Evolutionary conservation across 2,113 vertebrate genomes (phyloP), one percentile per base, ranked within the genome.

Genomic region (Desmodus rotundus): DNA sequence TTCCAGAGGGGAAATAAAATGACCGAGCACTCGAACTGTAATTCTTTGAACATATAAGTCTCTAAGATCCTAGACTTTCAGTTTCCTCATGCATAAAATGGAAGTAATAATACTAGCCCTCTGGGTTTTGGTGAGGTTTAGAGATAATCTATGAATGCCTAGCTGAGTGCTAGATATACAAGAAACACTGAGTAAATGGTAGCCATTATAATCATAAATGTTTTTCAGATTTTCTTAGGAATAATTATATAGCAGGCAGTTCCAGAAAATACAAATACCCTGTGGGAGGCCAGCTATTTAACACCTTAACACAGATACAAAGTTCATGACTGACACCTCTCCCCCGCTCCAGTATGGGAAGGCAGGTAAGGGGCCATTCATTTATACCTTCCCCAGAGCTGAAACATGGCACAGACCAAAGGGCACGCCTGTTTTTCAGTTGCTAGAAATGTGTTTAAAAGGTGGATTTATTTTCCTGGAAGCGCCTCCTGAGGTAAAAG

Each of bases 141-240:
- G 72, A 36, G 50, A 45, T 77, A 81, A 68, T 73, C n/a, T 80
- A 14, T 65, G 83, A 83, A 77, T 56, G 73, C 28, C 45, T 83
- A 73, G n/a, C 41, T 93, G 45, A 36, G 65, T 80, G 31, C 47
- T 74, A 54, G 38, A 19, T 58, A 36, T n/a, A 50, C 28, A 81
- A 68, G 80, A 94, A 91, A 45, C 14, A 65, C 14, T 47, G 22
- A 88, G 88, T 87, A 94, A 88, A 73, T 24, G 12, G 31, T 41
- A 76, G 36, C 33, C 87, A 22, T 84, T 87, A 74, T 47, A 26
- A 77, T 54, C 33, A 45, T 67, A 78, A 86, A 65, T 72, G 26
- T 56, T 82, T 96, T 56, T 77, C 68, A 82, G 43, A 87, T 89
- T 73, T 95, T 33, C 76, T 95, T 83, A 72, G 77, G 67, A 84